These are phyloP conservation scores for Cataglyphis livida DNA, from an alignment of 2,888 invertebrate species.

Conservation along the genomic window DNA sequence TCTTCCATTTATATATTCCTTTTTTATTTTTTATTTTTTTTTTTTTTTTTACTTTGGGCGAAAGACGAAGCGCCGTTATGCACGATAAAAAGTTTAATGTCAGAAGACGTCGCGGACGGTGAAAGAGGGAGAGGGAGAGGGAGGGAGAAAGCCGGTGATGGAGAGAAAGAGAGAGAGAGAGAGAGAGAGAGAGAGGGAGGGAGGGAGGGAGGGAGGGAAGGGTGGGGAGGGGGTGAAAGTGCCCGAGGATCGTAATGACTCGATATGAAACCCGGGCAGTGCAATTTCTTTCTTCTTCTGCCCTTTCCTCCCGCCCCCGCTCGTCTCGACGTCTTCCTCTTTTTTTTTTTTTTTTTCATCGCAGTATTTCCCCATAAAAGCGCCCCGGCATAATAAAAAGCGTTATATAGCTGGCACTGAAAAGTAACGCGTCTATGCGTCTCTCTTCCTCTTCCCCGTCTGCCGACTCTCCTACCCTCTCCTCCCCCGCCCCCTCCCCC, in stretches of 20 bases:
- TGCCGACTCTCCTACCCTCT: background rate
- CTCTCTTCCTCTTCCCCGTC: constrained; percentile 29
- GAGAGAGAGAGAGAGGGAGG: constrained; percentile 35
- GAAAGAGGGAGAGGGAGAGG: constrained; percentile 31
- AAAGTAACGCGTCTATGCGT: constrained; percentile 82
- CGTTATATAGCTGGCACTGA: constrained; percentile 84
- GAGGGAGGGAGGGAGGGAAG: background rate
- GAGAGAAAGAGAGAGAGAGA: background rate
- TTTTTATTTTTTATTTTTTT: background rate
- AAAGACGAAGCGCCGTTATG: constrained; percentile 78
- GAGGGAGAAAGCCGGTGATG: constrained; percentile 15
- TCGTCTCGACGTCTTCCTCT: constrained; percentile 78
- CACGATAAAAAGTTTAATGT: constrained; percentile 82
- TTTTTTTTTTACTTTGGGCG: constrained; percentile 64
- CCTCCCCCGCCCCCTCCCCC: background rate
- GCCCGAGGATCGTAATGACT: constrained; percentile 79
- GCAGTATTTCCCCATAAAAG: constrained; percentile 84
- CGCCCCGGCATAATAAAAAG: constrained; percentile 84
- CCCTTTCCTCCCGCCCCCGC: constrained; percentile 70
- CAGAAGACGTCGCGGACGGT: constrained; percentile 73
- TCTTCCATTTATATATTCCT: constrained; percentile 22
- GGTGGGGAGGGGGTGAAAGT: constrained; percentile 64
- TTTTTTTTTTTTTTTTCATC: constrained; percentile 76
- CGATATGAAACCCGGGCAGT: constrained; percentile 78
- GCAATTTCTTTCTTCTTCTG: constrained; percentile 78